Base-by-base conservation (phyloP, 1,140 invertebrate genomes). In the Psilanteris sp. region DNA sequence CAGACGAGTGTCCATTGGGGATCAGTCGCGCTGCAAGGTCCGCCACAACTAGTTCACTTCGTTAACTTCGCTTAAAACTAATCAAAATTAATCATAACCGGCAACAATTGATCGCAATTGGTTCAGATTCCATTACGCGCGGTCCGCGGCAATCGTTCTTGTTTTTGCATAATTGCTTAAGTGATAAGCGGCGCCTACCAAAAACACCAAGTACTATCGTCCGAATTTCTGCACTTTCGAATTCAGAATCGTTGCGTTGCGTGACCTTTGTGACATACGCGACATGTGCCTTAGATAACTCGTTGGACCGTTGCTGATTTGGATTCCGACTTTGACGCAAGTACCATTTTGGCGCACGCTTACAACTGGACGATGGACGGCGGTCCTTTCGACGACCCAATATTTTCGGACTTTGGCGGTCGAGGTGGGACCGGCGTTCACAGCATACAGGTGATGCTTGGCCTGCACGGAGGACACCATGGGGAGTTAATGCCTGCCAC, bases 381-480 rank as follows among this genome's bases (percentile, higher is more conserved):
- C 78, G 90, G 90, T 34, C 90, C 91, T 16, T 94, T 94, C 86
- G 93, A 94, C 79, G 93, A 94, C 81, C 91, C 92, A 72, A 92
- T 93, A 77, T 94, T 94, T 81, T 89, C 90, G 57, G 93, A 95
- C 80, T 94, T 94, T 83, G 88, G 91, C 24, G 91, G 90, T 67
- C 90, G 92, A 22, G 89, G 90, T 43, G 88, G 87, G 7, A 79
- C 86, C 4, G 89, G 89, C 7, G 90, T 91, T 37, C 91, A 92
- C 79, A 91, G 90, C 52, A 92, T 92, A 41, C 91, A 93, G 79
- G 93, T 94, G 64, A 94, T 95, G 92, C 87, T 95, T 20, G 93
- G 93, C 1, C 85, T 92, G 6, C 91, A 91, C 66, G 86, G 89
- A 5, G 81, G 78, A 8, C 88, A 90, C 44, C 89, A 91, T 1